Conservation (phyloP, 2,113 vertebrate genomes). For the Pseudolaguvia tuberculata region DNA sequence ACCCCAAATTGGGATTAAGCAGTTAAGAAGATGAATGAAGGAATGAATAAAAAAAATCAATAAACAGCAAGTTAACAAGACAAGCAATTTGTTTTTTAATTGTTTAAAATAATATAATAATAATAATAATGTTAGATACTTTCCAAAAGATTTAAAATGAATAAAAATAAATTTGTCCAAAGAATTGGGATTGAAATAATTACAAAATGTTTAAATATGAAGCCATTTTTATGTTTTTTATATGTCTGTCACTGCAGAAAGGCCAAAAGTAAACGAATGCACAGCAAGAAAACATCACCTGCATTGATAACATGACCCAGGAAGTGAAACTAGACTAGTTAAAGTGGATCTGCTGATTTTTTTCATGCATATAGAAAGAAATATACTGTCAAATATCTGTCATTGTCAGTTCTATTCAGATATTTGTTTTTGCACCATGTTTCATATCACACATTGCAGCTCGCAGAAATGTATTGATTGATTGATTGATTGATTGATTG, state of each 20-base stretch:
- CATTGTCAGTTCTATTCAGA: conserved; percentile 1
- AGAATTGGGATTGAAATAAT: background rate
- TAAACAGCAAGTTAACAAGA: background rate
- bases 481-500: no score
- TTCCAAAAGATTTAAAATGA: background rate
- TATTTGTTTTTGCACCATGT: background rate
- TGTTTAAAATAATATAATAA: background rate
- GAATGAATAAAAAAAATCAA: no score
- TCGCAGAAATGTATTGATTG: background rate
- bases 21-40: no score
- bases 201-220: background rate
- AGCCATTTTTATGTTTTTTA: background rate
- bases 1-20: no score
- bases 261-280: no score
- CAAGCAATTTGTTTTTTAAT: background rate
- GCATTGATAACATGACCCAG: no score
- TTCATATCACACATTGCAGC: background rate
- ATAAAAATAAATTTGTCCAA: no score
- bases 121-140: no score
- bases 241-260: background rate
- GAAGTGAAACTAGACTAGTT: no score
- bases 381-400: background rate
- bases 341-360: no score
- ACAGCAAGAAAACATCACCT: no score
- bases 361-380: no score